phyloP scores from a whole-genome alignment of 92 coral and sea anemone species.

The Porites rus region DNA sequence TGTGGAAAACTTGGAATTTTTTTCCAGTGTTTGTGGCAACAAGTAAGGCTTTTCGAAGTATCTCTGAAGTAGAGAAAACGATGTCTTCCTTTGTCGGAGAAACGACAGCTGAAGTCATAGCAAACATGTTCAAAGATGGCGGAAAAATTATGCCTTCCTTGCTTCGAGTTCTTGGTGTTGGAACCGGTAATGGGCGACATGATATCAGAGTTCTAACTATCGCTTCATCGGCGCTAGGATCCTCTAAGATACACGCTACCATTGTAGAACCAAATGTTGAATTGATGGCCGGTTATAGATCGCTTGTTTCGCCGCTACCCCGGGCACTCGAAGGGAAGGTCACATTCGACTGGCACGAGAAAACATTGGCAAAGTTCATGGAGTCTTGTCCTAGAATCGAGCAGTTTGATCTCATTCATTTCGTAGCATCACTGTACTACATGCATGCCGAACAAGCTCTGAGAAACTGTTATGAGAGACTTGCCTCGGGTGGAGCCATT shows the following conservation, averaged over 20 bases:
- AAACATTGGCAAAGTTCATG: not conserved
- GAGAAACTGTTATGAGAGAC: not conserved
- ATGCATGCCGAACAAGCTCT: conserved; percentile 19
- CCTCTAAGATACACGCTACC: not conserved
- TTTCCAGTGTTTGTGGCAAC: too few species aligned
- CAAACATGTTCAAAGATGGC: too few species aligned
- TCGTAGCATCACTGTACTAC: conserved; percentile 13
- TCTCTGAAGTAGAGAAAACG: too few species aligned
- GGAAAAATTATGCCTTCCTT: too few species aligned
- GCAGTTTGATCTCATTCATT: conserved; percentile 10
- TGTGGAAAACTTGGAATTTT: too few species aligned
- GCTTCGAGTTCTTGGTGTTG: conserved; percentile 16
- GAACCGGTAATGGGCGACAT: not conserved
- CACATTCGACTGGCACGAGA: conserved; percentile 22
- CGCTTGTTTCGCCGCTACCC: not conserved
- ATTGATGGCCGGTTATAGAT: not conserved
- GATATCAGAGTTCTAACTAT: conserved; percentile 1
- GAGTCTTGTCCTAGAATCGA: not conserved
- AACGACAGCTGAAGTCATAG: too few species aligned
- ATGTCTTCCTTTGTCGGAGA: too few species aligned
- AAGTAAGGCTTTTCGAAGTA: too few species aligned
- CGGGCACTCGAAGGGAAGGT: not conserved
- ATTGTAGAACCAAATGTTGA: not conserved
- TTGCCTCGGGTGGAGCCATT: conserved; percentile 5
- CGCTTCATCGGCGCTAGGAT: not conserved